These are phyloP conservation scores for Drosophila antonietae DNA, from an alignment of 2,888 invertebrate genomes.

Conservation along the genomic window DNA sequence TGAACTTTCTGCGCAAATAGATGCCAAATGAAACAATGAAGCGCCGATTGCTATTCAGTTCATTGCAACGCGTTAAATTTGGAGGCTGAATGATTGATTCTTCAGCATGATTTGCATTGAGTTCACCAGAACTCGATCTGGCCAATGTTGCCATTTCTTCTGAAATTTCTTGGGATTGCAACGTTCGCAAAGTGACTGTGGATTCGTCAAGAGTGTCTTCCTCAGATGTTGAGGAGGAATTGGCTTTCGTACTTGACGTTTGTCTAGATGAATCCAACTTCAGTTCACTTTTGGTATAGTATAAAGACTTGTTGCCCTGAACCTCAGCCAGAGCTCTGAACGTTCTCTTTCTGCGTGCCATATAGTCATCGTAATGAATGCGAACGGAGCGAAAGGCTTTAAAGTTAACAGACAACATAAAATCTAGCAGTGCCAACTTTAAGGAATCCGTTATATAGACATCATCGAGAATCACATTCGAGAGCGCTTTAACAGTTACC, in stretches of 20 bases:
- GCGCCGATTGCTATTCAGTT: not conserved
- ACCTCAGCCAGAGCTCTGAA: conserved; percentile 6
- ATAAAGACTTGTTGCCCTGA: rapidly evolving
- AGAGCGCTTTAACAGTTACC: conserved; percentile 23
- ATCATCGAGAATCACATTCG: conserved; percentile 35
- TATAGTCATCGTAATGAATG: not conserved
- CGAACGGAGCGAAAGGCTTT: conserved; percentile 27
- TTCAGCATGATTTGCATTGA: not conserved
- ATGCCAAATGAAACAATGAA: conserved; percentile 22
- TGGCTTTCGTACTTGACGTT: not conserved
- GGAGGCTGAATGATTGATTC: not conserved
- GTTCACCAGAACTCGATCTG: not conserved
- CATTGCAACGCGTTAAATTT: not conserved
- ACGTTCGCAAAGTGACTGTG: not conserved
- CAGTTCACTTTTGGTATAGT: not conserved
- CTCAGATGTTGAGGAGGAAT: not conserved
- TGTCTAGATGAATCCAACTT: not conserved
- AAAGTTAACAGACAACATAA: conserved; percentile 49
- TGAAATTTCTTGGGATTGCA: not conserved
- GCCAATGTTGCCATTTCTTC: not conserved
- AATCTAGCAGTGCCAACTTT: conserved; percentile 39
- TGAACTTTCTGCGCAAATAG: conserved; percentile 13
- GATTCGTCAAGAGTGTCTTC: not conserved
- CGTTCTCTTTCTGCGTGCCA: not conserved
- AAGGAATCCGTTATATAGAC: not conserved